Conservation (phyloP, 2,888 invertebrate species). For the Oscheius sp. region DNA sequence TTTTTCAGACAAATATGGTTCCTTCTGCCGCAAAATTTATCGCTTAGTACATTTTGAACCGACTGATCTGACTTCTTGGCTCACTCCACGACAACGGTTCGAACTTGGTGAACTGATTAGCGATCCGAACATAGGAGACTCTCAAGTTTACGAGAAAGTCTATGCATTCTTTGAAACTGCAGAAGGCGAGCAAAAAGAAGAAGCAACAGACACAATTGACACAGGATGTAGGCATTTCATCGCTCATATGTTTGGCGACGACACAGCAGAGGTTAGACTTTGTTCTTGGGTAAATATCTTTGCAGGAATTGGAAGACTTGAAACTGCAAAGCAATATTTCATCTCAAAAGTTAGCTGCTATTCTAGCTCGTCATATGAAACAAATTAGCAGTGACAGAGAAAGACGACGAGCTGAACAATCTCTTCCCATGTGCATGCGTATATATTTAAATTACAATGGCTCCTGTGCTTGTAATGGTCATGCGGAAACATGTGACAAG, state of each 20-base stretch:
- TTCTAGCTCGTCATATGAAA: constrained; percentile 27
- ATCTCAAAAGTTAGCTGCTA: constrained; percentile 38
- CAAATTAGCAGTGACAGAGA: constrained; percentile 26
- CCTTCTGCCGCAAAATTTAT: constrained; percentile 56
- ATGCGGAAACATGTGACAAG: constrained; percentile 35
- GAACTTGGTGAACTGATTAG: constrained; percentile 47
- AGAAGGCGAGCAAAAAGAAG: constrained; percentile 45
- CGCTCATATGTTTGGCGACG: constrained; percentile 53
- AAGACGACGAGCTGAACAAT: constrained; percentile 32
- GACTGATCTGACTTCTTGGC: constrained; percentile 49
- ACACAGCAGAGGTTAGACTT: constrained; percentile 43
- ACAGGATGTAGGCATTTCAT: constrained; percentile 53
- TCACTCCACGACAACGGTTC: constrained; percentile 39
- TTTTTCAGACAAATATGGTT: constrained; percentile 52
- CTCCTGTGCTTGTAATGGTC: constrained; percentile 43
- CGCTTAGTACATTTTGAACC: constrained; percentile 52
- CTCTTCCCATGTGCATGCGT: constrained; percentile 50
- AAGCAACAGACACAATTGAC: constrained; percentile 50
- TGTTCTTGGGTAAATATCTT: neutral
- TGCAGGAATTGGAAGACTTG: constrained; percentile 51
- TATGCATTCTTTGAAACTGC: constrained; percentile 48
- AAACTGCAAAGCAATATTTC: constrained; percentile 35
- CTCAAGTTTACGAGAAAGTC: constrained; percentile 50
- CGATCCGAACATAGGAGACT: constrained; percentile 42
- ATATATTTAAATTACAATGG: constrained; percentile 50